Conservation (phyloP, 2,113 vertebrate genomes). For the Heterocephalus glaber region DNA sequence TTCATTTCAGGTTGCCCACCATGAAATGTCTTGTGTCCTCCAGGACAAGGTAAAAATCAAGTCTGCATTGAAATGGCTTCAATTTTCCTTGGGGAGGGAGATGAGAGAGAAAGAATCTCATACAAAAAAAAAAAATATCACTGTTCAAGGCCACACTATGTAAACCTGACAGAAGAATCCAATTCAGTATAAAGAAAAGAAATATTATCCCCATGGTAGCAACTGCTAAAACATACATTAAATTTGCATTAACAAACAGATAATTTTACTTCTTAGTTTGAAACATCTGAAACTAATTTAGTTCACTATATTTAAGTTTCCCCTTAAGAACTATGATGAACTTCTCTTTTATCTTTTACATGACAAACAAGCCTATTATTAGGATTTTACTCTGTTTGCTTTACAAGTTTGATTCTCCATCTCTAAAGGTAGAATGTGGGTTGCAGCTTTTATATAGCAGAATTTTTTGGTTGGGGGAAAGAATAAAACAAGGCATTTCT, state of each 20-base stretch:
- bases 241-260: constrained; percentile 20
- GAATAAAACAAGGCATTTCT: neutral
- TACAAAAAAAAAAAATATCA: neutral
- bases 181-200: constrained; percentile 20
- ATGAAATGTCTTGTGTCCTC: neutral
- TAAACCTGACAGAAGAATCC: neutral
- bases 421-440: neutral
- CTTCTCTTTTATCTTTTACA: neutral
- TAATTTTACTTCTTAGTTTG: neutral
- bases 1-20: neutral
- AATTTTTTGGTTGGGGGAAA: neutral
- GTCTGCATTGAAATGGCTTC: neutral
- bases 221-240: neutral
- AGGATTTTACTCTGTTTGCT: neutral
- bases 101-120: neutral
- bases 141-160: neutral
- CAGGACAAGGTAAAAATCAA: neutral
- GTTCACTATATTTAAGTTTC: constrained; percentile 17
- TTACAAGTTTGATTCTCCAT: neutral
- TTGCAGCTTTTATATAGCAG: neutral
- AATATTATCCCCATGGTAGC: neutral
- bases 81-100: neutral
- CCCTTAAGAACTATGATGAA: neutral
- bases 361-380: neutral
- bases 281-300: constrained; percentile 49